Evolutionary conservation across 2,888 invertebrate genomes (phyloP).

Genomic region (Augiades crinisus): DNA sequence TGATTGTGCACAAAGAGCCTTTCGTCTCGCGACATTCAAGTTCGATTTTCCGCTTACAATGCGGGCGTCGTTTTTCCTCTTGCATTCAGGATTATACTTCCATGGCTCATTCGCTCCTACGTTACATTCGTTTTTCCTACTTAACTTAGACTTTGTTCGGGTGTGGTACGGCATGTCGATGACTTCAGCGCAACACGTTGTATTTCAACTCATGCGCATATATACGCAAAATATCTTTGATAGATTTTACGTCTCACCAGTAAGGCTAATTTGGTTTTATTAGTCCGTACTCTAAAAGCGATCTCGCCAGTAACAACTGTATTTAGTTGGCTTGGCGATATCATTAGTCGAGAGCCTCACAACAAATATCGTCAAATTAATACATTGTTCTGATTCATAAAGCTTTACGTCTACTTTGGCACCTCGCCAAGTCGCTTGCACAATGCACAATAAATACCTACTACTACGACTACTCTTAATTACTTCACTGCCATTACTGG

Average conservation of each 20-base stretch:
- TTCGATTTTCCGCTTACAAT: slow-evolving; percentile 75
- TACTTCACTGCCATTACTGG: slow-evolving; percentile 64
- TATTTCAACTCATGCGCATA: background rate
- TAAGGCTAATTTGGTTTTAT: background rate
- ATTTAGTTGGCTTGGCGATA: slow-evolving; percentile 30
- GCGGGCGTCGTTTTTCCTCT: slow-evolving; percentile 68
- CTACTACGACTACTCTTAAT: slow-evolving; percentile 66
- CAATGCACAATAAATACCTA: slow-evolving; percentile 74
- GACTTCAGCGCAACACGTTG: background rate
- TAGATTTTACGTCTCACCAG: background rate
- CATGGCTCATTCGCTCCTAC: slow-evolving; percentile 56
- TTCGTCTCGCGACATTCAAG: slow-evolving; percentile 70
- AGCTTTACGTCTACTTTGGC: slow-evolving; percentile 66
- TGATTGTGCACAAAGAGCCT: slow-evolving; percentile 74
- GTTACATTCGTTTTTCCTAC: slow-evolving; percentile 45
- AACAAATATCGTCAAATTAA: slow-evolving; percentile 61
- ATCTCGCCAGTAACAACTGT: background rate
- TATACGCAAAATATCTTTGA: background rate
- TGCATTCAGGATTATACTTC: slow-evolving; percentile 66
- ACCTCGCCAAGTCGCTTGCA: slow-evolving; percentile 60
- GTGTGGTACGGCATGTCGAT: background rate
- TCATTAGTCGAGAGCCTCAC: slow-evolving; percentile 50
- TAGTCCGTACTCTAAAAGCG: background rate
- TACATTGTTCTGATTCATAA: slow-evolving; percentile 65
- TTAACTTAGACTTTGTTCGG: slow-evolving; percentile 36